phyloP scores from a whole-genome alignment of 2,888 invertebrate species.

The Pomacea canaliculata region DNA sequence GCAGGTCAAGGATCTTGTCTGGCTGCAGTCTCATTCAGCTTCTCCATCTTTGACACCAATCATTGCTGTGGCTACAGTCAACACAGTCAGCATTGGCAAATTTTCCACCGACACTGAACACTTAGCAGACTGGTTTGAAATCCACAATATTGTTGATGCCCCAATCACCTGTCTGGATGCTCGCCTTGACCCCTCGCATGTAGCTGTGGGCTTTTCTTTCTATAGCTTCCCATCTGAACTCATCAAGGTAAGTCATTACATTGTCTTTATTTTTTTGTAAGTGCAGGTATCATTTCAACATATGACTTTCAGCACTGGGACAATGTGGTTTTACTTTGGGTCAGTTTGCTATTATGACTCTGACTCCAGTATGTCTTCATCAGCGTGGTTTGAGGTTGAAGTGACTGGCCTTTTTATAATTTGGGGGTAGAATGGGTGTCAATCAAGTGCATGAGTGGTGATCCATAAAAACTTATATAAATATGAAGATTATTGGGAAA shows the following conservation, averaged over 20 bases:
- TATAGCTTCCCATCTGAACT: constrained; percentile 39
- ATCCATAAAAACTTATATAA: too few relatives aligned
- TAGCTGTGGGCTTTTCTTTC: constrained; percentile 49
- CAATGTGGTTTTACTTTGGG: too few relatives aligned
- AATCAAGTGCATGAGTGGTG: too few relatives aligned
- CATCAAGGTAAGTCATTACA: constrained; percentile 38
- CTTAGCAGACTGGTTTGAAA: constrained; percentile 29
- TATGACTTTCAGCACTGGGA: not conserved
- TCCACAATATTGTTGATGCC: constrained; percentile 54
- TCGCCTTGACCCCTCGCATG: constrained; percentile 33
- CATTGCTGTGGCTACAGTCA: constrained; percentile 39
- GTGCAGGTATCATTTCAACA: not conserved
- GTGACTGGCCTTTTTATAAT: too few relatives aligned
- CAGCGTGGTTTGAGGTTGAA: too few relatives aligned
- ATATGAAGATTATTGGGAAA: too few relatives aligned
- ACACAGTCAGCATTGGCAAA: constrained; percentile 37
- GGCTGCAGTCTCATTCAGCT: constrained; percentile 28
- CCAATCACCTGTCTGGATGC: constrained; percentile 47
- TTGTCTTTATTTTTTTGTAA: not conserved
- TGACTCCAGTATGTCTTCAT: too few relatives aligned
- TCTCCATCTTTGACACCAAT: constrained; percentile 11
- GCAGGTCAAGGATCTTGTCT: constrained; percentile 39
- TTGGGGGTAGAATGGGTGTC: too few relatives aligned
- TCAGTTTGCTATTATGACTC: too few relatives aligned
- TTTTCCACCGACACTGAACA: constrained; percentile 17